Base-by-base conservation (phyloP, 2,113 vertebrate genomes). In the Mus pahari region DNA sequence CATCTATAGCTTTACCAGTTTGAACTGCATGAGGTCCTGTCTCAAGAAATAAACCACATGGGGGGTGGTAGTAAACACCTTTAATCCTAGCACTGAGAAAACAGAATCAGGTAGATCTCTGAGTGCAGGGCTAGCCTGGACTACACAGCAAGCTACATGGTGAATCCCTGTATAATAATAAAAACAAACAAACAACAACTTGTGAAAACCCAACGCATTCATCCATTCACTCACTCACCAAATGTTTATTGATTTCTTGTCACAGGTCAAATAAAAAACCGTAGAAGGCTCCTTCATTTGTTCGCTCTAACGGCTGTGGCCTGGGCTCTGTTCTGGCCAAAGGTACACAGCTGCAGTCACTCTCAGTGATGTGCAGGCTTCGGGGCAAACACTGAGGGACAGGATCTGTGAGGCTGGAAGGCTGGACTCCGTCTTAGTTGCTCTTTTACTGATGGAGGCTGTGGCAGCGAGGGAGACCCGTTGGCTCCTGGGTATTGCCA, bases 271-370 rank as follows among this genome's bases (percentile, higher is more conserved):
- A 68, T 50, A 24, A 11, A 50, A n/a, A 26, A 48, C 48, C 60
- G 19, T 48, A 22, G 66, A 10, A 6, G 17, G 14, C 70, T 78
- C 9, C 26, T 45, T 50, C 62, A 2, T 78, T 53, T 9, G 33
- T 55, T 70, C 68, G 19, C 24, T 42, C 50, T 9, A 81, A 24
- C n/a, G 4, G 19, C 9, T 1, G 7, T 6, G 68, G n/a, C 42
- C 36, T 48, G 14, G 68, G 16, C 5, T 83, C 39, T 22, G 75
- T 8, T 50, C 78, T 14, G 90, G 66, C 28, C 74, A 2, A 39
- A 36, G 81, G 28, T 0, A 62, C 45, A 42, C 4, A 39, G 87
- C 39, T 3, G 22, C 17, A 5, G 0, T 0, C 1, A 11, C 73
- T 96, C 73, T 14, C 39, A 7, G 19, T 0, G 60, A 66, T 0